phyloP scores from a whole-genome alignment of 2,797 vertebrate genomes.

The Microcaecilia unicolor region DNA sequence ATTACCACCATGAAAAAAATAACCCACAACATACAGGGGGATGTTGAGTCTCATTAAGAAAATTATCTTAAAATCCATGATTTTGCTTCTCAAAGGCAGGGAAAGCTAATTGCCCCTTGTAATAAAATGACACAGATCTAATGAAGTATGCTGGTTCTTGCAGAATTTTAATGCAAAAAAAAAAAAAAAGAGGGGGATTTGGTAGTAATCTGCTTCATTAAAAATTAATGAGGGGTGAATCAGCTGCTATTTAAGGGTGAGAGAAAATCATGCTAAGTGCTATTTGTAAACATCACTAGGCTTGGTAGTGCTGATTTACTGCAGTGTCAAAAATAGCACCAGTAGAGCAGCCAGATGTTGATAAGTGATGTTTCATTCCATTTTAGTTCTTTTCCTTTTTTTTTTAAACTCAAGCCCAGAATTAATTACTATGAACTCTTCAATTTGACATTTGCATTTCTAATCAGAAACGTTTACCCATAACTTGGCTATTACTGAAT shows the following conservation, averaged over 20 bases:
- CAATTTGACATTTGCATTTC: too few relatives aligned
- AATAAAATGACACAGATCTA: slow-evolving; percentile 23
- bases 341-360: slow-evolving; percentile 16
- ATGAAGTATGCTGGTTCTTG: slow-evolving; percentile 22
- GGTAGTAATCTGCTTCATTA: slow-evolving; percentile 44
- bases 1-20: slow-evolving; percentile 12
- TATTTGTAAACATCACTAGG: slow-evolving; percentile 18
- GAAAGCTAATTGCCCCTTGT: slow-evolving; percentile 28
- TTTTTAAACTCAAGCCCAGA: too few relatives aligned
- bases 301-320: slow-evolving; percentile 16
- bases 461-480: too few relatives aligned
- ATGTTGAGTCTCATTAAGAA: slow-evolving; percentile 19
- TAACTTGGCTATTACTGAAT: too few relatives aligned
- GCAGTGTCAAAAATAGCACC: slow-evolving; percentile 17
- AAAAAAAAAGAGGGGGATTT: too few relatives aligned
- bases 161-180: slow-evolving; percentile 29
- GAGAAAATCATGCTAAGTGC: slow-evolving; percentile 29
- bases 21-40: not conserved
- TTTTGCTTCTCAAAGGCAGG: slow-evolving; percentile 19
- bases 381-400: too few relatives aligned
- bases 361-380: slow-evolving; percentile 6
- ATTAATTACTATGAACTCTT: too few relatives aligned
- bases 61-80: slow-evolving; percentile 20
- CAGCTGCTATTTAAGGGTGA: slow-evolving; percentile 32
- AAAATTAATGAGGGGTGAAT: slow-evolving; percentile 50